Evolutionary conservation across 1,140 invertebrate genomes (phyloP).

Genomic region (Tetranychus urticae): DNA sequence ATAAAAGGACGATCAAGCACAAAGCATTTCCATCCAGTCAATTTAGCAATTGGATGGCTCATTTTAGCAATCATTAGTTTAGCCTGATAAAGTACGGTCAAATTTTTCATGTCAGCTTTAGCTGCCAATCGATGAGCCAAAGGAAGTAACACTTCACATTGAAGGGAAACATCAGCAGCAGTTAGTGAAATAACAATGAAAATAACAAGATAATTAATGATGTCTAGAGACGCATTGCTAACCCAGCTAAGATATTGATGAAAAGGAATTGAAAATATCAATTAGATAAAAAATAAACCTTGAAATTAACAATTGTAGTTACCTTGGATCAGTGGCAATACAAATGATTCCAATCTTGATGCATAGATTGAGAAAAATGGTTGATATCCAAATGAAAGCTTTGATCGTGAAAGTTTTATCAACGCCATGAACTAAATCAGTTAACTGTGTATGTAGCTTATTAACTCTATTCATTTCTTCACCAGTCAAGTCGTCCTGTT

Average conservation of each 20-base stretch:
- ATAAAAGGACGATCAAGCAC: neutral
- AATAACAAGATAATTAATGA: neutral
- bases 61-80: neutral
- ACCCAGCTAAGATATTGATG: neutral
- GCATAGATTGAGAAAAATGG: neutral
- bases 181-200: neutral
- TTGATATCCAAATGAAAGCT: neutral
- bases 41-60: neutral
- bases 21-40: constrained; percentile 2
- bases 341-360: neutral
- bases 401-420: constrained; percentile 6
- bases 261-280: neutral
- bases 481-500: neutral
- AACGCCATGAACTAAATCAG: constrained; percentile 1
- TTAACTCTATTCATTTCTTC: neutral
- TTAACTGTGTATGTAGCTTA: neutral
- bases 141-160: neutral
- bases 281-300: neutral
- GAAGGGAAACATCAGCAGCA: neutral
- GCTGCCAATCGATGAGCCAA: neutral
- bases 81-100: neutral
- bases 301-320: neutral
- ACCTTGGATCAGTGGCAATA: neutral
- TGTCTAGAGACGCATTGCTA: neutral
- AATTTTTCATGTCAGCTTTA: neutral